Percentiles rank a stretch among this genome's conserved stretches.
Conservation (phyloP, 2,797 vertebrate species). For the Bradypus variegatus region DNA sequence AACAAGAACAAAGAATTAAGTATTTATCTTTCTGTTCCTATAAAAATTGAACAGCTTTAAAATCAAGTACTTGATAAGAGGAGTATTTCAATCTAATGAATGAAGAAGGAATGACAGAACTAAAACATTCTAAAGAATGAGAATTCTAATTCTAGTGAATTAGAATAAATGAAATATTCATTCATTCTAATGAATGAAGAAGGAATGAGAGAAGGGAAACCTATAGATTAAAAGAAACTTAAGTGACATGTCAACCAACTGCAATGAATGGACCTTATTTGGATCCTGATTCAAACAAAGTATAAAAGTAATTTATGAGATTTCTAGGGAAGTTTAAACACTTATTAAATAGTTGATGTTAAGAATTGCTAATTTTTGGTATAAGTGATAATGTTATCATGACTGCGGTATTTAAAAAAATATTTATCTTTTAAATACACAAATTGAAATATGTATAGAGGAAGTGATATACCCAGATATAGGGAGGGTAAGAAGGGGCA, state of each 20-base stretch:
- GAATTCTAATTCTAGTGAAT: too few relatives aligned
- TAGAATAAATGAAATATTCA: too few relatives aligned
- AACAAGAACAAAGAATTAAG: not conserved
- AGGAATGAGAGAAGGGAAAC: not conserved
- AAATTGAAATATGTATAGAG: not conserved
- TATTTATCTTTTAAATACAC: not conserved
- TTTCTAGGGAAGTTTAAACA: not conserved
- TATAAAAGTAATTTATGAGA: not conserved
- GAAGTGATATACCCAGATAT: not conserved
- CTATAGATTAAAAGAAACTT: not conserved
- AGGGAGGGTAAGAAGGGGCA: not conserved
- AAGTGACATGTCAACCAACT: not conserved
- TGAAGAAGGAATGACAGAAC: not conserved
- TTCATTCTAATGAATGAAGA: not conserved
- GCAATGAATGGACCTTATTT: not conserved
- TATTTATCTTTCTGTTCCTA: not conserved
- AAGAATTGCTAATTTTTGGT: not conserved
- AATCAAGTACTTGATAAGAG: not conserved
- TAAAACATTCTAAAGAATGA: not conserved
- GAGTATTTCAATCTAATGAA: not conserved
- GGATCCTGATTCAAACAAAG: conserved; percentile 11
- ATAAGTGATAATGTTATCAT: not conserved
- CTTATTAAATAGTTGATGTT: not conserved
- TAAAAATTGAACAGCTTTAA: not conserved
- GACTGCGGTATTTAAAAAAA: not conserved